phyloP scores from a whole-genome alignment of 1,140 invertebrate species.

The Hirudo medicinalis region DNA sequence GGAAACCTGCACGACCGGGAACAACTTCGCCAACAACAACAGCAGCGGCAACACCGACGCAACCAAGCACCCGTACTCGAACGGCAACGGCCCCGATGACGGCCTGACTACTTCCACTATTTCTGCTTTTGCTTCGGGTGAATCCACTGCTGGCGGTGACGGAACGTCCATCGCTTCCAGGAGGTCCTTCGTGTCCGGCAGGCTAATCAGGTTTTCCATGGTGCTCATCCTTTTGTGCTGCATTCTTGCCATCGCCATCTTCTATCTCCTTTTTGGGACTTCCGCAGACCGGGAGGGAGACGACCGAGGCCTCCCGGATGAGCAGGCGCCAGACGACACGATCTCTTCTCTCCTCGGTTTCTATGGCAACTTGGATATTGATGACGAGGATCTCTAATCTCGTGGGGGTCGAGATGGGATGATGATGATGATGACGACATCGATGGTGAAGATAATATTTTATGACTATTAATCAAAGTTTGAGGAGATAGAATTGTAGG shows the following conservation, averaged over 20 bases:
- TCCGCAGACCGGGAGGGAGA: background rate
- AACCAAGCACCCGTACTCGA: background rate
- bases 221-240: background rate
- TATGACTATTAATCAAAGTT: too few species aligned
- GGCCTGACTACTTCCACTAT: background rate
- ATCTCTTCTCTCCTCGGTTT: too few species aligned
- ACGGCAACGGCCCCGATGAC: background rate
- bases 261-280: background rate
- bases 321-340: background rate
- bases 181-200: background rate
- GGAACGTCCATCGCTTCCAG: background rate
- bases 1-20: background rate
- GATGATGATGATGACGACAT: too few species aligned
- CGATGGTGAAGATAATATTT: too few species aligned
- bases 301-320: background rate
- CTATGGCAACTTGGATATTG: too few species aligned
- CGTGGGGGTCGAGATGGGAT: too few species aligned
- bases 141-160: background rate
- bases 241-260: conserved; percentile 1
- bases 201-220: conserved; percentile 8
- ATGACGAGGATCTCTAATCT: too few species aligned
- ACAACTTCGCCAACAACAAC: background rate
- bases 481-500: too few species aligned
- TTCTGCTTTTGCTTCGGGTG: background rate
- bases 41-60: background rate